phyloP scores from a whole-genome alignment of 2,888 invertebrate species.

The Pantelozetes paolii region DNA sequence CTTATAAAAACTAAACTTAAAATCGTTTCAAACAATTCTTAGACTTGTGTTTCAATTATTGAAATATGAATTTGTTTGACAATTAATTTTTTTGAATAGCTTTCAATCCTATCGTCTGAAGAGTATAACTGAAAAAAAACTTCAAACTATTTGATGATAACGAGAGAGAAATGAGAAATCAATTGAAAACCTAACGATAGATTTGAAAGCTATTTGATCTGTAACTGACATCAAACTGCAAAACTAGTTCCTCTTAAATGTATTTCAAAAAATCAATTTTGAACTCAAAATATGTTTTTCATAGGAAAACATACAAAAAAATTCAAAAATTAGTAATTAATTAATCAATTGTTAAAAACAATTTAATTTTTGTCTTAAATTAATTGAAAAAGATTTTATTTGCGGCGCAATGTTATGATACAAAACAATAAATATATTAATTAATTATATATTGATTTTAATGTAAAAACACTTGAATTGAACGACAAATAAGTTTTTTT shows the following conservation, averaged over 20 bases:
- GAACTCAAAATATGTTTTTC: background rate
- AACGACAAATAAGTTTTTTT: constrained; percentile 1
- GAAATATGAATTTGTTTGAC: too few relatives aligned
- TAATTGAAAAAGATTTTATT: constrained; percentile 9
- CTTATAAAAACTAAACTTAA: background rate
- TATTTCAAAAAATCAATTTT: constrained; percentile 31
- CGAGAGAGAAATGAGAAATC: too few relatives aligned
- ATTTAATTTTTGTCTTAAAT: constrained; percentile 11
- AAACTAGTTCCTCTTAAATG: constrained; percentile 36
- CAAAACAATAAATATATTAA: background rate
- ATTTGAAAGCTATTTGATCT: too few relatives aligned
- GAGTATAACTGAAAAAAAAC: too few relatives aligned
- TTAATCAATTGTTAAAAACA: constrained; percentile 34
- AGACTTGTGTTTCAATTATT: too few relatives aligned
- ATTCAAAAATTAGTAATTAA: constrained; percentile 3
- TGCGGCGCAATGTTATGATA: constrained; percentile 38
- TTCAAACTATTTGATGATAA: too few relatives aligned
- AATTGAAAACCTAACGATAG: too few relatives aligned
- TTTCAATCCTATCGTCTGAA: background rate
- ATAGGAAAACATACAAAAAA: background rate
- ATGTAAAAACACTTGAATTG: constrained; percentile 14
- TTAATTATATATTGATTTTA: constrained; percentile 13
- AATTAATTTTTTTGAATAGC: background rate
- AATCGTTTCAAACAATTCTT: background rate
- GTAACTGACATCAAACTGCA: constrained; percentile 36